A percentile compares a stretch with the other conserved stretches of the same genome.
Conservation (phyloP, 2,888 invertebrate genomes). For the Eupithecia tripunctaria region DNA sequence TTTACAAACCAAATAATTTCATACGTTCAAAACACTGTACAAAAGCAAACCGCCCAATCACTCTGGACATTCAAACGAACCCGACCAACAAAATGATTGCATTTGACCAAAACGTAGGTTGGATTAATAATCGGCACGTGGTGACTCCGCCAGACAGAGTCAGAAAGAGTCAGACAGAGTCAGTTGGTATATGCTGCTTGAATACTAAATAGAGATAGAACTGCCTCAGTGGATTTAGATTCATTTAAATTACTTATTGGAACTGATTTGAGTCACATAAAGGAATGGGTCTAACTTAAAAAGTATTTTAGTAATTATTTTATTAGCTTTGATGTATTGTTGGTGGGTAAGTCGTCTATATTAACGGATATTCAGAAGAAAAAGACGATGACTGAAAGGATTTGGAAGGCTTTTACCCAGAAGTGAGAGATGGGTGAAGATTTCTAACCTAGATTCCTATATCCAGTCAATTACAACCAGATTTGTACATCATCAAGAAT, state of each 20-base stretch:
- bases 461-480: too few relatives aligned
- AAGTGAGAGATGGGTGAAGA: too few relatives aligned
- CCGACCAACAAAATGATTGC: constrained; percentile 50
- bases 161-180: background rate
- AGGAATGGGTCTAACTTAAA: background rate
- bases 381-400: too few relatives aligned
- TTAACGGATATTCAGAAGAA: too few relatives aligned
- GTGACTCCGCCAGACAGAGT: constrained; percentile 58
- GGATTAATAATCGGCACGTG: constrained; percentile 66
- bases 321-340: background rate
- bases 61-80: constrained; percentile 53
- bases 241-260: constrained; percentile 1
- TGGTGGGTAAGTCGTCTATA: background rate
- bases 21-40: background rate
- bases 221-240: background rate
- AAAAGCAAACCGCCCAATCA: constrained; percentile 46
- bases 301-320: too few relatives aligned
- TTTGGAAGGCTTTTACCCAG: too few relatives aligned
- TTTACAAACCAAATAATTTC: background rate
- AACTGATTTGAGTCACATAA: background rate
- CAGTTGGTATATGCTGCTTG: background rate
- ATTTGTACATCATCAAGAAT: too few relatives aligned
- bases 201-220: constrained; percentile 1
- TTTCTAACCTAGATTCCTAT: too few relatives aligned
- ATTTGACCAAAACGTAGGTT: constrained; percentile 66